Evolutionary conservation across 1,140 invertebrate genomes (phyloP), one percentile per base, ranked within the genome.

Genomic region (Papilio glaucus): DNA sequence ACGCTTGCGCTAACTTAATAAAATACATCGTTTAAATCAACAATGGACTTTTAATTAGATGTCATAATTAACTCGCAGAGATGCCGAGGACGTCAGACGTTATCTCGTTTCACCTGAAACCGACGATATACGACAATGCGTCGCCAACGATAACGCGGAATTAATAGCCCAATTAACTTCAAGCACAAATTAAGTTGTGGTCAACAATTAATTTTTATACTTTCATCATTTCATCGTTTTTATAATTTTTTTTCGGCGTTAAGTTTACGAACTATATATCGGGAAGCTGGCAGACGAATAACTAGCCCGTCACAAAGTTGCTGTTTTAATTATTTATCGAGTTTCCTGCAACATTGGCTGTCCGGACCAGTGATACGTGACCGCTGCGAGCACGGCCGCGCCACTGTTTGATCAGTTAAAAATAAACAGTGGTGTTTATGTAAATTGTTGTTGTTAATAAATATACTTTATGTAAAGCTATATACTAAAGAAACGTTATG

Each of bases 1-100:
- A n/a, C 21, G 42, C 26, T 42, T 29, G 65, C 41, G 41, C 39
- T 68, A 69, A 69, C 42, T 69, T 69, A 69, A 69, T 69, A 69
- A 69, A 69, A 69, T 69, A 42, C 67, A 69, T 67, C 67, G 67
- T 42, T 45, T 69, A 49, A 69, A 69, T 18, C 29, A 49, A 69
- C 67, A 69, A 69, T 69, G 42, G 67, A 33, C 37, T 29, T 69
- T 69, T 69, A 69, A 69, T 69, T 69, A 69, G 42, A 69, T 69
- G 42, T 69, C 67, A 69, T 69, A 69, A 68, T 68, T 68, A 68
- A 68, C 63, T 37, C 29, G 9, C 39, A n/a, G 63, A 68, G 63
- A 68, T 45, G 63, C 38, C 24, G 63, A n/a, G 18, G 63, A 68
- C 63, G 39, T 68, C 21, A 18, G 8, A n/a, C 29, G 62, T 45